A percentile compares a stretch with the other conserved stretches of the same genome.
phyloP scores from a whole-genome alignment of 1,140 invertebrate genomes.

The Heterodera schachtii region DNA sequence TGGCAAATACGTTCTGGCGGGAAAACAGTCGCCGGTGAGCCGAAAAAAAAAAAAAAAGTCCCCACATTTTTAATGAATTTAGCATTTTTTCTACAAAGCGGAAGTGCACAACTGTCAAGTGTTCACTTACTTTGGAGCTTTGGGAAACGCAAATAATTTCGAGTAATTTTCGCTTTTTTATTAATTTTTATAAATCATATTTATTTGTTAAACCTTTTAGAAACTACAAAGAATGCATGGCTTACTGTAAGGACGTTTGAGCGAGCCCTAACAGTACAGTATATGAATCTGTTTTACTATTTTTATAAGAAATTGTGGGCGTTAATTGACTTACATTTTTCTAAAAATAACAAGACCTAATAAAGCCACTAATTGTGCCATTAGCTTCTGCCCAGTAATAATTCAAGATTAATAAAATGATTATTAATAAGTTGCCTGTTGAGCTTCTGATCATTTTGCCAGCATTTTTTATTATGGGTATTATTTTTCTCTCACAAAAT shows the following conservation, averaged over 20 bases:
- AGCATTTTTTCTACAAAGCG: conserved; percentile 55
- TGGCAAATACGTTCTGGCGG: conserved; percentile 54
- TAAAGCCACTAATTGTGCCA: too few relatives aligned
- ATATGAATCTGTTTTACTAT: too few relatives aligned
- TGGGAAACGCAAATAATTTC: conserved; percentile 63
- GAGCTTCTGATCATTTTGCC: too few relatives aligned
- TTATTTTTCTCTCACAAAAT: not conserved
- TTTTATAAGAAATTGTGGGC: too few relatives aligned
- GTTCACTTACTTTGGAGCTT: conserved; percentile 63
- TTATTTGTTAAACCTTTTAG: not conserved
- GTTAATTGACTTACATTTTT: too few relatives aligned
- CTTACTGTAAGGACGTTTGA: conserved; percentile 68
- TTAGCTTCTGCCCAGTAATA: too few relatives aligned
- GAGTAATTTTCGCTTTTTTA: conserved; percentile 24
- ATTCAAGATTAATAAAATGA: too few relatives aligned
- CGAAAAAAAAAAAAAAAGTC: conserved; percentile 15
- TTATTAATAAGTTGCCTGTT: too few relatives aligned
- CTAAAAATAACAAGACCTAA: too few relatives aligned
- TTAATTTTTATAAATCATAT: not conserved
- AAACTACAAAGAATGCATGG: conserved; percentile 70
- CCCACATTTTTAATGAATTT: not conserved
- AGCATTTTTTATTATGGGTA: too few relatives aligned
- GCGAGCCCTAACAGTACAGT: not conserved
- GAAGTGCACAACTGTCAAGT: conserved; percentile 57
- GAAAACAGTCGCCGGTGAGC: conserved; percentile 56